Percentiles rank a stretch among this genome's conserved stretches.
These are phyloP conservation scores for Narcine bancroftii DNA, from an alignment of 2,113 vertebrate species.

Conservation along the genomic window DNA sequence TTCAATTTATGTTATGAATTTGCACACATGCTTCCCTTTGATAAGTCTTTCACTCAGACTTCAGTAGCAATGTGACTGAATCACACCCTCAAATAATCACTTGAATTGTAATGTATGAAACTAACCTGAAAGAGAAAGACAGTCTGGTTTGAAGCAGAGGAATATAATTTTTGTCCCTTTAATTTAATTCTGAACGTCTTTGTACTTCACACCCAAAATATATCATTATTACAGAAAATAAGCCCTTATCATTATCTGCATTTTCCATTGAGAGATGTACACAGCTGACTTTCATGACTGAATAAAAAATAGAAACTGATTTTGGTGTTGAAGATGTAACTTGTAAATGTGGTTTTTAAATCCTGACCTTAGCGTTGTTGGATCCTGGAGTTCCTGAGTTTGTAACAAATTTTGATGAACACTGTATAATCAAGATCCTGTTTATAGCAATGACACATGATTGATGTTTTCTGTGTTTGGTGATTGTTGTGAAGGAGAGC, in stretches of 20 bases:
- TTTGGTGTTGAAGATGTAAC: background rate
- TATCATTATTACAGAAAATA: background rate
- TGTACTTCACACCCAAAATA: background rate
- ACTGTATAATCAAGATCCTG: background rate
- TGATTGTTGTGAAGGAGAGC: background rate
- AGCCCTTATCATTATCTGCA: background rate
- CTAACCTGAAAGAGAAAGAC: background rate
- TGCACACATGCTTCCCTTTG: background rate
- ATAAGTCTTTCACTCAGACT: background rate
- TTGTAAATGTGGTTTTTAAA: background rate
- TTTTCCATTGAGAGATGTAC: background rate
- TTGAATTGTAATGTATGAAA: background rate
- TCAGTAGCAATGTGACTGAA: background rate
- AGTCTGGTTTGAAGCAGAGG: background rate
- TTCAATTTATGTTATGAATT: background rate
- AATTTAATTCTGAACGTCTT: background rate
- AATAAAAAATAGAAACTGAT: background rate
- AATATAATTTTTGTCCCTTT: background rate
- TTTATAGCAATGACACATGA: background rate
- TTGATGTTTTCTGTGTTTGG: background rate
- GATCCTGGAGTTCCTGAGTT: background rate
- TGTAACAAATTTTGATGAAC: background rate
- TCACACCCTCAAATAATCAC: background rate
- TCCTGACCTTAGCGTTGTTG: background rate
- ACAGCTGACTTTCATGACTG: background rate